Base-by-base conservation (phyloP, 2,888 invertebrate genomes). In the Synanthedon formicaeformis region DNA sequence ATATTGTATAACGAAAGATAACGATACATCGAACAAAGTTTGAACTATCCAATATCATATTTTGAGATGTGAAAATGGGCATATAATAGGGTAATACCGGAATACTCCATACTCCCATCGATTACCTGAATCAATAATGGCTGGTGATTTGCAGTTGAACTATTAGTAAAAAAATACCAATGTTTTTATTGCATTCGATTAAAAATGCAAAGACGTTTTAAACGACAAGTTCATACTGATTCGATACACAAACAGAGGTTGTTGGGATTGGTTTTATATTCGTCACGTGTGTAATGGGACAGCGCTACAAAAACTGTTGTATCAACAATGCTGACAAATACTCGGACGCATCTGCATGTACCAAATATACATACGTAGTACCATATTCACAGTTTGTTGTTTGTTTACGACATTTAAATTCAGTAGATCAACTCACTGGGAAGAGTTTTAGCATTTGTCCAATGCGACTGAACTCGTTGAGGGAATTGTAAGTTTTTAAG, bases 401-500 rank as follows among this genome's bases (percentile, higher is more conserved):
- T 75, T 75, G 71, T 75, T 74, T 73, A 67, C 67, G 63, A 64
- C 67, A 71, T 77, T 78, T 73, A 66, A 69, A 78, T 79, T 78
- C 80, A 73, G 69, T 58, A 63, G 69, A 69, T 66, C 73, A 67
- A 76, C 72, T 75, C 71, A 64, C 69, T 71, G 68, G 73, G 70
- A 78, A 76, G 77, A 84, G 76, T 83, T 82, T 80, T 73, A 80
- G 73, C 78, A 78, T 84, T 82, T 82, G 79, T 83, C 77, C 78
- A 69, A 72, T 68, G 74, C 75, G 74, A 73, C 71, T 73, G 70
- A 77, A 77, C 74, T 78, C 76, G 77, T 79, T 84, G 60, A 78
- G 77, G 65, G 83, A 84, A 86, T 84, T 72, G 79, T 76, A 83
- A 81, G 85, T 83, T 73, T 77, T 78, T 78, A 78, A 71, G 71